Conservation (phyloP, 2,797 vertebrate genomes). For the Sebastes vulpes region DNA sequence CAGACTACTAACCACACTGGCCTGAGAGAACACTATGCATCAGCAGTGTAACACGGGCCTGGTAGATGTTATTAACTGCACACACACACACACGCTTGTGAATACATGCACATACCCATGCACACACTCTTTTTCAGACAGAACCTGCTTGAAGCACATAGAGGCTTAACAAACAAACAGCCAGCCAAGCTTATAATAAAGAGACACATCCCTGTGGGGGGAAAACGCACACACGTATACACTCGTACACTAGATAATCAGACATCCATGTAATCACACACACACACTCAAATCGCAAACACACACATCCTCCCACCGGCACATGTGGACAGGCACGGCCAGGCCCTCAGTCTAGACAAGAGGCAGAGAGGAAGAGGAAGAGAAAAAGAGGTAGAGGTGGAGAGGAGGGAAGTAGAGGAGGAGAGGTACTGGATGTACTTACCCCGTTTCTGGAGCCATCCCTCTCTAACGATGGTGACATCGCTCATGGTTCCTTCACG, state of each 20-base stretch:
- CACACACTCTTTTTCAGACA: constrained; percentile 46
- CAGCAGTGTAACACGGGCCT: constrained; percentile 31
- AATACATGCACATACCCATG: constrained; percentile 32
- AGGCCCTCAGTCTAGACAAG: constrained; percentile 75
- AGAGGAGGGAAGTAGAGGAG: constrained; percentile 35
- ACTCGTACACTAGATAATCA: constrained; percentile 47
- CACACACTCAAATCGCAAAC: constrained; percentile 50
- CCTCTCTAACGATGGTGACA: constrained; percentile 99
- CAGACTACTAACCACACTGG: constrained; percentile 10
- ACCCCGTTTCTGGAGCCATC: constrained; percentile 99
- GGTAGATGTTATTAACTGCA: constrained; percentile 46
- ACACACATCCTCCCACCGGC: constrained; percentile 72
- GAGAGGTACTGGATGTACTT: constrained; percentile 81
- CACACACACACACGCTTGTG: constrained; percentile 14
- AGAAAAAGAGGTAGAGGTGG: constrained; percentile 31
- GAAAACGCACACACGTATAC: constrained; percentile 25
- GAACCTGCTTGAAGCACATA: constrained; percentile 50
- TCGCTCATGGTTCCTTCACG: constrained; percentile 98
- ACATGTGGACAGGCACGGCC: constrained; percentile 76
- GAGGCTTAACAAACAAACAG: constrained; percentile 64
- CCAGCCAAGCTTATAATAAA: constrained; percentile 61
- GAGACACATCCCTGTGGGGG: constrained; percentile 49
- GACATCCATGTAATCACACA: constrained; percentile 70
- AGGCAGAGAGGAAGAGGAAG: constrained; percentile 53
- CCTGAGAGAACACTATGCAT: constrained; percentile 32